Evolutionary conservation across 2,888 invertebrate genomes (phyloP).

Genomic region (Dolomedes plantarius): DNA sequence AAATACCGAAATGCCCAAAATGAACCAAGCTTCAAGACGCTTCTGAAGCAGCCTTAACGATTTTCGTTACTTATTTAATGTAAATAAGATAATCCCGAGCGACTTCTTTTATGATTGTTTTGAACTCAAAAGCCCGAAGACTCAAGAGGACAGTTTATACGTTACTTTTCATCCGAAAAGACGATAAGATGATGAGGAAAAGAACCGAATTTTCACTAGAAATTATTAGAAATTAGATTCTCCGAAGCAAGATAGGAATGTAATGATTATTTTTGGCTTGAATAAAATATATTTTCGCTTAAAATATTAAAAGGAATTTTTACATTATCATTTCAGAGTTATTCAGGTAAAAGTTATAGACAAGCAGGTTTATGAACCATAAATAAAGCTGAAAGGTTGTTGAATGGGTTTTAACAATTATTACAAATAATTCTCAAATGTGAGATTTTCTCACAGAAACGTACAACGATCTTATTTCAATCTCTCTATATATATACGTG

Average conservation of each 20-base stretch:
- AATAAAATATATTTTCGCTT: too few species aligned
- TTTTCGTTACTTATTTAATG: not conserved
- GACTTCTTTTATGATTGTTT: slow-evolving; percentile 5
- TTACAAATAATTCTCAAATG: too few species aligned
- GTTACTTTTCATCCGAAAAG: not conserved
- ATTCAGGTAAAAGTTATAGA: too few species aligned
- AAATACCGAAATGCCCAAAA: not conserved
- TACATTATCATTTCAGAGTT: too few species aligned
- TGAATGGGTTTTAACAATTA: too few species aligned
- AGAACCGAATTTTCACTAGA: not conserved
- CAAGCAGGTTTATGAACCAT: too few species aligned
- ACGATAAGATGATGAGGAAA: not conserved
- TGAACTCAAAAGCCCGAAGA: not conserved
- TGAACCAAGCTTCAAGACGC: not conserved
- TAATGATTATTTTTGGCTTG: not conserved
- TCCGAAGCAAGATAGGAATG: not conserved
- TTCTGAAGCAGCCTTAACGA: not conserved
- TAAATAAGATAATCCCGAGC: not conserved
- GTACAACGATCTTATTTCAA: too few species aligned
- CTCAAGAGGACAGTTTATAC: not conserved
- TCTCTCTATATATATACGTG: too few species aligned
- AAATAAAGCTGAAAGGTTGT: too few species aligned
- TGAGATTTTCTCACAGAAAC: too few species aligned
- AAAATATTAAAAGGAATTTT: too few species aligned
- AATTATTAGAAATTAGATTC: not conserved